phyloP scores from a whole-genome alignment of 2,797 vertebrate species.

The Cyclopterus lumpus region DNA sequence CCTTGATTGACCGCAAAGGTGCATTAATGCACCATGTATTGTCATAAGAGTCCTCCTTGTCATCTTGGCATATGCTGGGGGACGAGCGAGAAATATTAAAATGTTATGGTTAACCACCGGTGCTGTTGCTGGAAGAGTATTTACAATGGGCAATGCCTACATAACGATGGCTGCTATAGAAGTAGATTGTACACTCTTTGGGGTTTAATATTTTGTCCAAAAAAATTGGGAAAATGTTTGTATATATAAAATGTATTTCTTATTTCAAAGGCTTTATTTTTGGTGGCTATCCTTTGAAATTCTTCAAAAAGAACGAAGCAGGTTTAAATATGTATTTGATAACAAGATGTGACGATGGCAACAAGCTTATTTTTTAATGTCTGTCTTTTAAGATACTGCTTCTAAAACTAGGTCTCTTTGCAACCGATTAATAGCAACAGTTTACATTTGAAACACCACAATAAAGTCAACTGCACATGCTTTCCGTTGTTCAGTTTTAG shows the following conservation, averaged over 20 bases:
- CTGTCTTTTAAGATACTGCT: neutral
- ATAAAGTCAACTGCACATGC: neutral
- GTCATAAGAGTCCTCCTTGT: constrained; percentile 4
- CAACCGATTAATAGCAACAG: neutral
- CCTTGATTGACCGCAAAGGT: constrained; percentile 27
- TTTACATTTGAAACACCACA: neutral
- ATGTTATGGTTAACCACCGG: neutral
- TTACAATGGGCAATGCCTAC: neutral
- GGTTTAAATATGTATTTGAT: neutral
- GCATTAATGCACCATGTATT: constrained; percentile 5
- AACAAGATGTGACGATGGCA: neutral
- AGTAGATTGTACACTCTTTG: neutral
- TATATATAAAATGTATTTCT: neutral
- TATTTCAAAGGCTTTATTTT: neutral
- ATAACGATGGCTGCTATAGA: neutral
- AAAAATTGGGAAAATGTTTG: neutral
- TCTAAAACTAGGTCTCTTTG: neutral
- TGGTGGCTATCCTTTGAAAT: neutral
- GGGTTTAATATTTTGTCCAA: neutral
- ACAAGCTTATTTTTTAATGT: neutral
- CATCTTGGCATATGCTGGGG: neutral
- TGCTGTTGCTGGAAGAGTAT: neutral
- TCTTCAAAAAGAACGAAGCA: neutral
- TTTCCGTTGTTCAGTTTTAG: neutral
- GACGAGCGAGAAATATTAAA: neutral